Base-by-base conservation (phyloP, 92 coral and sea anemone species). In the Epizoanthus stellaris region DNA sequence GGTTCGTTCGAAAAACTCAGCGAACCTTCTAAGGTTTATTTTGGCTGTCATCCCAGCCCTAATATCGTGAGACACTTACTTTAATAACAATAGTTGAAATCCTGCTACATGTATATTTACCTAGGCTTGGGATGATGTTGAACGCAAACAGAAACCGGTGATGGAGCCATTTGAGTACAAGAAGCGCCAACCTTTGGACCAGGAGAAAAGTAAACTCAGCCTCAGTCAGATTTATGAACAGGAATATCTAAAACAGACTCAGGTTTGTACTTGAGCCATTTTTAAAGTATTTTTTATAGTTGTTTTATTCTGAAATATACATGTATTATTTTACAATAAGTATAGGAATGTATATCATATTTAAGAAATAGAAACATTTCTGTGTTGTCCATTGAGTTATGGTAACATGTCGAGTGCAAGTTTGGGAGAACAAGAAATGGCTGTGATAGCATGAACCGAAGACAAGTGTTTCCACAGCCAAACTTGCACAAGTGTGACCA, bases 41-140 rank as follows among this genome's bases (percentile, higher is more conserved):
- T 30, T 30, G 36, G 36, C 36, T 2, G 2, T 30, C 2, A 1
- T 30, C 36, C 36, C 36, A 30, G 36, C 36, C 36, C 36, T 30
- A 42, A 42, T 25, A 49, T 13, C 75, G 23, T 23, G 25, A 40
- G 15, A 2, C 14, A 30, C 42, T 53, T 3, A 62, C 0, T 61
- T 54, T 67, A 68, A 64, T 52, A 13, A 52, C 2, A 52, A 52
- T 52, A 9, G 12, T 11, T 11, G 15, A 52, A 52, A 52, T 52
- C 56, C 56, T 52, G 36, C 36, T 30, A n/a, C n/a, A n/a, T n/a
- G n/a, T n/a, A 30, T 30, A 30, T 30, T 30, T 30, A 30, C 64
- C 21, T 65, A 97, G 99, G 94, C 98, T 34, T 97, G 99, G 99
- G 99, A 97, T 93, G 98, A 97, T 87, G 99, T 97, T 42, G 99